A percentile compares a stretch with the other conserved stretches of the same genome.
phyloP scores from a whole-genome alignment of 64 coral and sea anemone genomes.

The Montipora capricornis region DNA sequence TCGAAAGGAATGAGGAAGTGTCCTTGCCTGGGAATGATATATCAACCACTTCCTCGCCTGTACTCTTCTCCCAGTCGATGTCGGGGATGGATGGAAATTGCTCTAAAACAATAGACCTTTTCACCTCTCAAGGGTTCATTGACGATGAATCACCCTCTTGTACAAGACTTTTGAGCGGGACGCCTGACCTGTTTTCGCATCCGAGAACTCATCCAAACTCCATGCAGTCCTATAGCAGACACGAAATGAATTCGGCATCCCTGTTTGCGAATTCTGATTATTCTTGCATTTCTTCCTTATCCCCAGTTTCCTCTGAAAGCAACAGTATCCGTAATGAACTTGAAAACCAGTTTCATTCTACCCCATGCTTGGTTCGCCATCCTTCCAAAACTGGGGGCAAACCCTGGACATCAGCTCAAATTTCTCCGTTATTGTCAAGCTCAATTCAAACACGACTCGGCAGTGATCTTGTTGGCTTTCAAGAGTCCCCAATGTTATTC shows the following conservation, averaged over 20 bases:
- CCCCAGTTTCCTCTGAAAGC: background rate
- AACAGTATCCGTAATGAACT: background rate
- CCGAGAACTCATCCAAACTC: background rate
- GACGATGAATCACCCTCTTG: background rate
- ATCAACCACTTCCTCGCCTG: background rate
- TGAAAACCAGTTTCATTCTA: conserved; percentile 23
- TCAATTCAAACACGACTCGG: background rate
- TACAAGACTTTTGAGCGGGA: background rate
- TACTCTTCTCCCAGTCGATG: conserved; percentile 20
- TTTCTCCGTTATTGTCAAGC: background rate
- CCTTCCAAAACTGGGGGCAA: background rate
- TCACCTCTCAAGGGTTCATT: background rate
- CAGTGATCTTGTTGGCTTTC: background rate
- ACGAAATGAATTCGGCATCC: background rate
- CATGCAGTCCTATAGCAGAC: background rate
- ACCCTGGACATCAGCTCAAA: background rate
- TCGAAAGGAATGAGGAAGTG: background rate
- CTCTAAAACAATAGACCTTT: background rate
- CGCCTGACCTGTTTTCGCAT: background rate
- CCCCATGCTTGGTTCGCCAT: background rate
- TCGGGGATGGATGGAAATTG: background rate
- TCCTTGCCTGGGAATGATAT: background rate
- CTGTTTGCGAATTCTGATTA: conserved; percentile 7
- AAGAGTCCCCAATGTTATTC: background rate
- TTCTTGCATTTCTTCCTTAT: background rate